Percentiles rank a stretch among this genome's conserved stretches.
Evolutionary conservation across 1,140 invertebrate species (phyloP).

Genomic region (Paraescarpia echinospica): DNA sequence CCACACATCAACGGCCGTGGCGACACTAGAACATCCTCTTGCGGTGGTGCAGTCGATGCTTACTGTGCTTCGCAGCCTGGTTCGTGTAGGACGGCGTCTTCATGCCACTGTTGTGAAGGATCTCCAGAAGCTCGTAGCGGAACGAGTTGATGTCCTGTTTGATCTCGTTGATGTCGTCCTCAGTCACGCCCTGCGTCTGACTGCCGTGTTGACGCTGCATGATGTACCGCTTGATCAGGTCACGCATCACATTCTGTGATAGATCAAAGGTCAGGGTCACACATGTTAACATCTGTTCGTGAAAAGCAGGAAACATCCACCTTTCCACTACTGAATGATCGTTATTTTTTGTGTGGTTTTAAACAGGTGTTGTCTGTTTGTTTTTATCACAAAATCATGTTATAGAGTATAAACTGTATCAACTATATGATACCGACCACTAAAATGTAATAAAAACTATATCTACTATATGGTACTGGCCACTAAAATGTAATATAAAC

Average conservation of each 20-base stretch:
- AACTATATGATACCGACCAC: too few species aligned
- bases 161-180: slow-evolving; percentile 98
- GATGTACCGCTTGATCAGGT: slow-evolving; percentile 88
- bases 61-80: background rate
- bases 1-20: background rate
- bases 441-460: too few species aligned
- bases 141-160: slow-evolving; percentile 86
- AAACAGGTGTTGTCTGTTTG: too few species aligned
- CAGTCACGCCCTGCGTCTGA: slow-evolving; percentile 96
- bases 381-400: too few species aligned
- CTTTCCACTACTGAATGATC: too few species aligned
- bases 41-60: background rate
- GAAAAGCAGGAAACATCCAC: too few species aligned
- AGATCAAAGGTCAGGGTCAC: slow-evolving; percentile 18
- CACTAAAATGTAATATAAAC: too few species aligned
- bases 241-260: slow-evolving; percentile 86
- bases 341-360: too few species aligned
- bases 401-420: too few species aligned
- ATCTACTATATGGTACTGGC: too few species aligned
- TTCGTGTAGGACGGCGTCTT: slow-evolving; percentile 31
- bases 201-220: slow-evolving; percentile 92
- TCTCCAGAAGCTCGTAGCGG: slow-evolving; percentile 84
- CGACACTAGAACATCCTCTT: background rate
- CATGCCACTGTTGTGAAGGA: slow-evolving; percentile 67
- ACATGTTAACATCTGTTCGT: too few species aligned